phyloP scores from a whole-genome alignment of 2,797 vertebrate species.

The Girardinus metallicus region DNA sequence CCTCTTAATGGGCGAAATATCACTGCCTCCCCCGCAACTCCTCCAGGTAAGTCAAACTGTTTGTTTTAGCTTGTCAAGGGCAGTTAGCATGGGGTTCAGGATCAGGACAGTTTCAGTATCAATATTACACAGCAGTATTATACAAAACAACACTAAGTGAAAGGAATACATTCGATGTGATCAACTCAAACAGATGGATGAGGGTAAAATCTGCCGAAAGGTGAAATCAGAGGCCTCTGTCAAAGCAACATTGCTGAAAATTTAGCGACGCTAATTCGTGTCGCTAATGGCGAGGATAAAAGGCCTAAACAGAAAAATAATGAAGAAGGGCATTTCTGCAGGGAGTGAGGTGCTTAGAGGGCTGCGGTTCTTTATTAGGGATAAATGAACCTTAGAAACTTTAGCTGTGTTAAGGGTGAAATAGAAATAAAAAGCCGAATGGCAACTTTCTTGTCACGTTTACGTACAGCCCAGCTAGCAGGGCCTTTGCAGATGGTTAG shows the following conservation, averaged over 20 bases:
- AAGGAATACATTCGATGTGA: background rate
- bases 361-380: background rate
- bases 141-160: background rate
- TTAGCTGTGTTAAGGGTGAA: background rate
- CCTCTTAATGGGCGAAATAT: constrained; percentile 44
- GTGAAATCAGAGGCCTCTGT: background rate
- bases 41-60: constrained; percentile 36
- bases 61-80: background rate
- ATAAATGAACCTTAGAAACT: background rate
- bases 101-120: background rate
- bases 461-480: background rate
- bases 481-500: background rate
- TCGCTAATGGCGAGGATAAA: background rate
- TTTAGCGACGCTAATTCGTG: background rate
- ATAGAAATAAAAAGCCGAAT: background rate
- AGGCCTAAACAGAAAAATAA: background rate
- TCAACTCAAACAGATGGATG: background rate
- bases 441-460: background rate
- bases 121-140: background rate
- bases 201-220: background rate
- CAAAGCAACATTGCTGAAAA: background rate
- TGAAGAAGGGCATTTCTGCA: background rate
- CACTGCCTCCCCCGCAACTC: constrained; percentile 55
- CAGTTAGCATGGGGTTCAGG: background rate
- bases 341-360: background rate